phyloP scores from a whole-genome alignment of 2,888 invertebrate species.

The Endotricha flammealis region DNA sequence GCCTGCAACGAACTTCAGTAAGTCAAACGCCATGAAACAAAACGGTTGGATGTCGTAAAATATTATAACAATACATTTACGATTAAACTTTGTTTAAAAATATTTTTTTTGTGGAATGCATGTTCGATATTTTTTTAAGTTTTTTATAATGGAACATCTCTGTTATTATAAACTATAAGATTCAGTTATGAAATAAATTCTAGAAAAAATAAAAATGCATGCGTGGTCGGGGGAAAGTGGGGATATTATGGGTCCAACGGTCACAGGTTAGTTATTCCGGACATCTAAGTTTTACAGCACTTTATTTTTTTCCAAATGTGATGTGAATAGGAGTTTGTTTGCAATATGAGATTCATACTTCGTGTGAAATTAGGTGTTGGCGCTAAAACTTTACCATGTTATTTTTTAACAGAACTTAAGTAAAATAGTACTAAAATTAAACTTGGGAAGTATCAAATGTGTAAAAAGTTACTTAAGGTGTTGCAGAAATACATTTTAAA shows the following conservation, averaged over 20 bases:
- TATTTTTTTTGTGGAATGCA: constrained; percentile 3
- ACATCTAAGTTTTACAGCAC: too few species aligned
- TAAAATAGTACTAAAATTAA: too few species aligned
- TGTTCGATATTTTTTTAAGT: too few species aligned
- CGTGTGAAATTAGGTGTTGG: too few species aligned
- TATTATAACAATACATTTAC: constrained; percentile 6
- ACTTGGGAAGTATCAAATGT: too few species aligned
- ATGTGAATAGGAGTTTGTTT: too few species aligned
- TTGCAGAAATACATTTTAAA: too few species aligned
- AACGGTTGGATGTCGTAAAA: constrained; percentile 17
- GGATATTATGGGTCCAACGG: constrained; percentile 62
- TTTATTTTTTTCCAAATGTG: constrained; percentile 1
- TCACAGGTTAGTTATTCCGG: constrained; percentile 59
- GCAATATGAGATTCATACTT: too few species aligned
- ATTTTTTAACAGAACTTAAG: too few species aligned
- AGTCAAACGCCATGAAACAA: constrained; percentile 42
- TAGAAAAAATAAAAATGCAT: constrained; percentile 36
- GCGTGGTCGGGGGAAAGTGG: constrained; percentile 54
- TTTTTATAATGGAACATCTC: not conserved
- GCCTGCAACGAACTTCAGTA: constrained; percentile 52
- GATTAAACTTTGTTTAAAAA: constrained; percentile 2
- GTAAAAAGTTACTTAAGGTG: too few species aligned
- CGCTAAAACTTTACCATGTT: too few species aligned
- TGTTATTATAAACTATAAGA: not conserved
- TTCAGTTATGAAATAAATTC: not conserved